These are phyloP conservation scores for Hylyphantes graminicola DNA, from an alignment of 1,140 invertebrate genomes.

Conservation along the genomic window DNA sequence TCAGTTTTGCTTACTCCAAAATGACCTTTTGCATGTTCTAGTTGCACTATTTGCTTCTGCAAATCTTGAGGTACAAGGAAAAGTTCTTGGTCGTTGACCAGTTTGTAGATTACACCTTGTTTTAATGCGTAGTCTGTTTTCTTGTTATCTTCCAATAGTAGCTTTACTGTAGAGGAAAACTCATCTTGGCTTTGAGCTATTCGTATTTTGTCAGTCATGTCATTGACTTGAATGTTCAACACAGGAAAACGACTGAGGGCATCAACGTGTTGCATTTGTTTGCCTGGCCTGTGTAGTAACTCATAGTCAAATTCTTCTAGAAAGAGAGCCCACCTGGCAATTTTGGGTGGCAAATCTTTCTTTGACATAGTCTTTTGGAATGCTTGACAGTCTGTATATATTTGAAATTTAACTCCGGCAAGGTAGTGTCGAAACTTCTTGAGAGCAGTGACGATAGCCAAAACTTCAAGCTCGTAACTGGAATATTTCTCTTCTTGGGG, in stretches of 20 bases:
- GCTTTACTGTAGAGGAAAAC: neutral
- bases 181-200: neutral
- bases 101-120: neutral
- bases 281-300: neutral
- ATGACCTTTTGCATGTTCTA: constrained; percentile 19
- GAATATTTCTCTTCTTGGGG: constrained; percentile 14
- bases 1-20: constrained; percentile 14
- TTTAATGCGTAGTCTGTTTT: neutral
- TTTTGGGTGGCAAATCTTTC: neutral
- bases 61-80: neutral
- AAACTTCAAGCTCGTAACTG: constrained; percentile 24
- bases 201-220: neutral
- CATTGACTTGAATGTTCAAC: neutral
- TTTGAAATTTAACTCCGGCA: constrained; percentile 19
- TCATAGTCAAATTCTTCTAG: neutral
- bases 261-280: neutral
- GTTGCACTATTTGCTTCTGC: neutral
- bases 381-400: constrained; percentile 39
- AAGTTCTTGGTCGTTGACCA: too few species aligned
- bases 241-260: neutral
- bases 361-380: neutral
- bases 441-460: constrained; percentile 16
- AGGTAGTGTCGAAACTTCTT: constrained; percentile 32
- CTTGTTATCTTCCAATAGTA: neutral
- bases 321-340: neutral